phyloP scores from a whole-genome alignment of 2,888 invertebrate species.

The Cheilosia variabilis region DNA sequence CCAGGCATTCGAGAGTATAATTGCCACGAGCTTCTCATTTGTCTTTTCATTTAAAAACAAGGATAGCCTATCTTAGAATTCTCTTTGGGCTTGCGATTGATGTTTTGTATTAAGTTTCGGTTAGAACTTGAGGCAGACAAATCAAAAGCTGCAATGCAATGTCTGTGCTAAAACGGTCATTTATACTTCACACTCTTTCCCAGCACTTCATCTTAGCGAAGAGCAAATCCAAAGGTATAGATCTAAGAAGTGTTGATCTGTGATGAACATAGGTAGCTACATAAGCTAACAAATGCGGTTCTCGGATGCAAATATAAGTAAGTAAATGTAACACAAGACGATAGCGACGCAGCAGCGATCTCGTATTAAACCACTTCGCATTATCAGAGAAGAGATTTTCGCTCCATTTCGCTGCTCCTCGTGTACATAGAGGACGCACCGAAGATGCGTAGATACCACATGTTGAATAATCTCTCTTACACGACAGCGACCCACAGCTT shows the following conservation, averaged over 20 bases:
- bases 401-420: slow-evolving; percentile 55
- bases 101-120: no score
- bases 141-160: no score
- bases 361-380: slow-evolving; percentile 41
- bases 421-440: neutral
- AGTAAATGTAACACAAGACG: slow-evolving; percentile 50
- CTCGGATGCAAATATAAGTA: slow-evolving; percentile 42
- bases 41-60: no score
- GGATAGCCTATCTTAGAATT: no score
- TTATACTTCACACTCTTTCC: no score
- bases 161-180: no score
- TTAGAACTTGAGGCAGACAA: no score
- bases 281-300: slow-evolving; percentile 11
- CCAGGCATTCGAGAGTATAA: no score
- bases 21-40: no score
- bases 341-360: slow-evolving; percentile 20
- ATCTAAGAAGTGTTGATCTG: slow-evolving; percentile 15
- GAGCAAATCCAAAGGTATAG: neutral
- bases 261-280: no score
- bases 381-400: slow-evolving; percentile 48
- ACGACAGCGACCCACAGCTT: slow-evolving; percentile 18
- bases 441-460: slow-evolving; percentile 40
- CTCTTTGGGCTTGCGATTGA: no score
- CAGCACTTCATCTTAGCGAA: no score
- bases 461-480: slow-evolving; percentile 4